Evolutionary conservation across 2,888 invertebrate species (phyloP).

Genomic region (Cantharis rufa): DNA sequence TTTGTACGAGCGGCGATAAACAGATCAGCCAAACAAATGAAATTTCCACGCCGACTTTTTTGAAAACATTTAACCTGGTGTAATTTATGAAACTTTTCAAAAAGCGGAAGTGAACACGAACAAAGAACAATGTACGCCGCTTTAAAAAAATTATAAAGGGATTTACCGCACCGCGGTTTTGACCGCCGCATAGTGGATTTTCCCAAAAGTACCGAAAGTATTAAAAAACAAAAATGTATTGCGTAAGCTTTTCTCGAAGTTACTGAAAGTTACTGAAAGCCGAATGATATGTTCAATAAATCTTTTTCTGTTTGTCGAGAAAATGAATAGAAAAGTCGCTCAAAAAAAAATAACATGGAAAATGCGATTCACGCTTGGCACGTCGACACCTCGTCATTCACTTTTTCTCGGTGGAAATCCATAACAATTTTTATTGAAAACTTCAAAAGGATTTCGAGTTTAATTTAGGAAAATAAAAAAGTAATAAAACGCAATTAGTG

Average conservation of each 20-base stretch:
- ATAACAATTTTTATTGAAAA: background rate
- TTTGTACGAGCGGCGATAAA: background rate
- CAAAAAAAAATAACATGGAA: background rate
- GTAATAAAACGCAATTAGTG: background rate
- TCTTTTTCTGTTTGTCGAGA: background rate
- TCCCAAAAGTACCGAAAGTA: no score
- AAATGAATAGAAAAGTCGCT: conserved; percentile 1
- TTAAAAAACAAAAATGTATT: background rate
- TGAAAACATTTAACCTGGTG: background rate
- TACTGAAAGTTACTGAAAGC: background rate
- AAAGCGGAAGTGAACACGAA: background rate
- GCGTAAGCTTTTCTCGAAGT: background rate
- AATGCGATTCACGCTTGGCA: background rate
- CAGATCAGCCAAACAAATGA: background rate
- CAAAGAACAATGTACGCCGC: background rate
- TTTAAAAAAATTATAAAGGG: background rate
- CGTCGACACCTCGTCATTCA: background rate
- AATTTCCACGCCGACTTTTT: background rate
- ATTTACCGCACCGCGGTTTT: no score
- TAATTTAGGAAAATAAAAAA: background rate
- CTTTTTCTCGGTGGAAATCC: background rate
- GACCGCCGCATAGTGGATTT: no score
- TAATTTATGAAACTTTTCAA: background rate
- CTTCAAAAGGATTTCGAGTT: background rate
- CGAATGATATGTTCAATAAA: background rate